These are phyloP conservation scores for Stegastes partitus DNA, from an alignment of 2,113 vertebrate genomes.

Conservation along the genomic window DNA sequence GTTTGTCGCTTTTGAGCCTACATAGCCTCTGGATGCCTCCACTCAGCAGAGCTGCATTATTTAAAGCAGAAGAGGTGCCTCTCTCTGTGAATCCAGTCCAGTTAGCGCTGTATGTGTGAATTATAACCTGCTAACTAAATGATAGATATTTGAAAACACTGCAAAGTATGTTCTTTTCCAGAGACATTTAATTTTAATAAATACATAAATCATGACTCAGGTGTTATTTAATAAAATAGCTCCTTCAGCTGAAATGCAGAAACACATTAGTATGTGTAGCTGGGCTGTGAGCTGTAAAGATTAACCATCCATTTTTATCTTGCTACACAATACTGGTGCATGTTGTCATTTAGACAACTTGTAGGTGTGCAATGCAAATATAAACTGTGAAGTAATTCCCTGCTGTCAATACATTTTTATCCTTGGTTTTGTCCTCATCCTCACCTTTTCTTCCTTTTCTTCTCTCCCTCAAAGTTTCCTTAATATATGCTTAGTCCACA, in stretches of 20 bases:
- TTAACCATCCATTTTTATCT: background rate
- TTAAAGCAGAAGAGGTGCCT: constrained; percentile 44
- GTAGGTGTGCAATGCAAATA: constrained; percentile 3
- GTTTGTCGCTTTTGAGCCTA: constrained; percentile 54
- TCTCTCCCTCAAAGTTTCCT: constrained; percentile 28
- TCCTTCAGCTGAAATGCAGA: background rate
- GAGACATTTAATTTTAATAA: constrained; percentile 20
- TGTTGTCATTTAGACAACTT: background rate
- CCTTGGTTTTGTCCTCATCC: constrained; percentile 34
- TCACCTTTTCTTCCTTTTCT: constrained; percentile 18
- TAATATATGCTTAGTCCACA: constrained; percentile 52
- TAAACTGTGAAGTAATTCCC: background rate
- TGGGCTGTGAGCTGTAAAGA: background rate
- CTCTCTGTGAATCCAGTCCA: constrained; percentile 35
- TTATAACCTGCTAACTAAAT: constrained; percentile 22
- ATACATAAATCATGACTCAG: constrained; percentile 8
- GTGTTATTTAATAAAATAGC: constrained; percentile 11
- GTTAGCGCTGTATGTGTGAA: constrained; percentile 31
- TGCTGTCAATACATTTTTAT: constrained; percentile 1
- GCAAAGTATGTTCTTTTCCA: constrained; percentile 1
- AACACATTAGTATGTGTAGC: background rate
- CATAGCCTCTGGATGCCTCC: constrained; percentile 36
- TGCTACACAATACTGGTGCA: background rate
- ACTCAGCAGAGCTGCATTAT: constrained; percentile 61
- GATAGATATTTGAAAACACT: constrained; percentile 29